Base-by-base conservation (phyloP, 2,888 invertebrate species). In the Didymodactylos carnosus region DNA sequence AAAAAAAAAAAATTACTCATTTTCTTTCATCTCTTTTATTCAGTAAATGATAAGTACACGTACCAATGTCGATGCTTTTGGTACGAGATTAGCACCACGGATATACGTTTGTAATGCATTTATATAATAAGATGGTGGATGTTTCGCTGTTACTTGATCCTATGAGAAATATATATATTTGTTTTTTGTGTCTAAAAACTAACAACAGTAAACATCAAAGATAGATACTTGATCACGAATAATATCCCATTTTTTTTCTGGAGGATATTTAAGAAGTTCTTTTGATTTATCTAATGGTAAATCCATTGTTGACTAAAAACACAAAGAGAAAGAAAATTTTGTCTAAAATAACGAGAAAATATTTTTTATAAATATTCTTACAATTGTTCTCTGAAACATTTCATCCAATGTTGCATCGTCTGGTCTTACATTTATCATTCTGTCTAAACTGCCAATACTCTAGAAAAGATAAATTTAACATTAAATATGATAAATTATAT, bases 201-300 rank as follows among this genome's bases (percentile, higher is more conserved):
- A n/a, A n/a, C n/a, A n/a, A 62, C 19, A 39, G 53, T 39, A 72
- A 69, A 35, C 62, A 13, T n/a, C 40, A n/a, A 23, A 23, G n/a
- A n/a, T n/a, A 73, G 77, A 76, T 84, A 91, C 91, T 88, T 92
- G 94, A 88, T 98, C 97, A 87, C 94, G 94, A 85, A 98, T 94
- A 84, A 98, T 91, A 85, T 98, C 95, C 97, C 97, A 98, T 86
- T 98, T 98, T 85, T 94, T 95, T 84, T 94, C 92, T 84, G 91
- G 90, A 85, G 95, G 94, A 84, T 97, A 97, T 69, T 80, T 80
- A 76, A 80, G 81, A 43, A 83, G 76, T 49, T 95, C 87, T 86
- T 95, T 94, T 80, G 94, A 94, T 85, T 98, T 98, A 85, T 98
- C 97, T 43, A 97, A 94, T 29, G 97, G 97, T 78, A 98, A 87